Evolutionary conservation across 2,888 invertebrate species (phyloP).

Genomic region (Stictocephala bisonia): DNA sequence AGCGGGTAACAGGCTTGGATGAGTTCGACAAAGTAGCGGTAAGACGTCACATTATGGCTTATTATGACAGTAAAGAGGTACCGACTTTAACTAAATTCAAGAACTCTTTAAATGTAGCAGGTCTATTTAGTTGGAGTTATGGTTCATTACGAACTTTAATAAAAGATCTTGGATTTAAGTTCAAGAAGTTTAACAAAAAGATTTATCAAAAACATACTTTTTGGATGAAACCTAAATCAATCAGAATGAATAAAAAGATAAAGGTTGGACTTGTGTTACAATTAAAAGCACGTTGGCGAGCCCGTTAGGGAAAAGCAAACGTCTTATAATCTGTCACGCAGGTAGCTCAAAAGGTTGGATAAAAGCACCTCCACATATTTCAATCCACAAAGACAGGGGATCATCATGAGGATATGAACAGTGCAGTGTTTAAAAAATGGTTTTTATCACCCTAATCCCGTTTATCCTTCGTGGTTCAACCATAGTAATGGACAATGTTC

Average conservation of each 20-base stretch:
- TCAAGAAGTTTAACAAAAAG: background rate
- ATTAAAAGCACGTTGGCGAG: background rate
- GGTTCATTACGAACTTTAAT: background rate
- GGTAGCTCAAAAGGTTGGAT: constrained; percentile 18
- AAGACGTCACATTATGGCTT: background rate
- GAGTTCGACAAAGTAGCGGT: background rate
- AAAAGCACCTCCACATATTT: constrained; percentile 18
- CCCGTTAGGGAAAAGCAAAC: constrained; percentile 1
- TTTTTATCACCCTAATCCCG: background rate
- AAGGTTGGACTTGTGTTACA: background rate
- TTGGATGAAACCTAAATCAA: constrained; percentile 19
- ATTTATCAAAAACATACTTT: no score
- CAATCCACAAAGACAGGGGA: constrained; percentile 4
- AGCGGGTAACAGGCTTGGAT: no score
- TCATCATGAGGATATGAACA: constrained; percentile 5
- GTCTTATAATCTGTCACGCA: constrained; percentile 5
- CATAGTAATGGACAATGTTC: no score
- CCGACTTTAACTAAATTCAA: background rate
- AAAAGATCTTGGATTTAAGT: background rate
- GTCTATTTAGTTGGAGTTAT: background rate
- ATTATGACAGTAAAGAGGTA: constrained; percentile 1
- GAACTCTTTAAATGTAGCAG: background rate
- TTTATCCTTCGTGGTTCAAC: background rate
- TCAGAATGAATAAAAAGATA: background rate
- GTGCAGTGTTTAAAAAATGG: constrained; percentile 1